phyloP scores from a whole-genome alignment of 1,140 invertebrate species.

The Pteromalus puparum region DNA sequence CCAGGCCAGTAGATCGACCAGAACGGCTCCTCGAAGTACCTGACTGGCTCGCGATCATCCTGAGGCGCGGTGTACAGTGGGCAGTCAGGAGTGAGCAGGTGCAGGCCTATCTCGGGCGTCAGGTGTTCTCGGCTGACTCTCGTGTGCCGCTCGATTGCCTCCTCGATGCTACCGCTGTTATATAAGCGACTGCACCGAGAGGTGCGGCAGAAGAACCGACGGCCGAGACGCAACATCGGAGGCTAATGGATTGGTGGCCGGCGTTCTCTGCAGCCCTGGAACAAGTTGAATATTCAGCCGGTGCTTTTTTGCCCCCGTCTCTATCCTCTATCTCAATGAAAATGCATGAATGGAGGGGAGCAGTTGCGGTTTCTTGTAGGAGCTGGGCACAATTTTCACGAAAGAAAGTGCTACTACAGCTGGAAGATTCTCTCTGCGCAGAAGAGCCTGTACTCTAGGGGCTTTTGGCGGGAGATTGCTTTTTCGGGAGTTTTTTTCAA shows the following conservation, averaged over 20 bases:
- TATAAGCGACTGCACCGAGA: too few relatives aligned
- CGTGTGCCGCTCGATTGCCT: conserved; percentile 57
- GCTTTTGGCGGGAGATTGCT: neutral
- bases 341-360: neutral
- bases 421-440: neutral
- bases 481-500: neutral
- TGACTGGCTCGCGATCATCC: conserved; percentile 35
- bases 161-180: neutral
- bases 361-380: neutral
- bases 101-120: conserved; percentile 76
- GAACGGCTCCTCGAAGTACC: conserved; percentile 71
- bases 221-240: neutral
- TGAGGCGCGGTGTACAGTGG: conserved; percentile 70
- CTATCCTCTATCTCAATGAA: neutral
- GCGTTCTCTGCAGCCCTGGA: neutral
- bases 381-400: neutral
- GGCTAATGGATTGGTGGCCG: neutral
- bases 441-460: neutral
- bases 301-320: neutral
- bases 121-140: conserved; percentile 69
- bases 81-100: conserved; percentile 75
- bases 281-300: neutral
- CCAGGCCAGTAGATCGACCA: conserved; percentile 81
- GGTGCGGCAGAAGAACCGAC: neutral
- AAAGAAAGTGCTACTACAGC: neutral